Percentiles rank a stretch among this genome's conserved stretches.
Conservation (phyloP, 1,140 invertebrate genomes). For the Nasonia giraulti region DNA sequence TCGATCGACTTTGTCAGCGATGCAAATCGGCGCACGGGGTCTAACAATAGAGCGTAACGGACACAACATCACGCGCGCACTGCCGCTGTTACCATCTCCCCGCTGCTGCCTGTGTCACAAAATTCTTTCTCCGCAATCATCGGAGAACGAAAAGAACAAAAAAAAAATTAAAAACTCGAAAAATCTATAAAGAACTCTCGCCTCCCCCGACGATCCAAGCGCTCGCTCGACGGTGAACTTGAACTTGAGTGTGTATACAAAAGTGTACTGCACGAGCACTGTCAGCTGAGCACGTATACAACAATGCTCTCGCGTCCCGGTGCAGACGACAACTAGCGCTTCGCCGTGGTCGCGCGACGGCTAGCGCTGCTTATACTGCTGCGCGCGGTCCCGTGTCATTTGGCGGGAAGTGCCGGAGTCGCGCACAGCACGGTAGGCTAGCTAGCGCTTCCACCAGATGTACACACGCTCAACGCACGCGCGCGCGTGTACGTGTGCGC, state of each 20-base stretch:
- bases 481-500: background rate
- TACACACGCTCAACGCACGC: background rate
- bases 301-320: slow-evolving; percentile 34
- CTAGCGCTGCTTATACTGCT: background rate
- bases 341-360: background rate
- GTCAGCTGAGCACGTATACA: background rate
- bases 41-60: background rate
- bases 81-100: background rate
- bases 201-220: too few relatives aligned
- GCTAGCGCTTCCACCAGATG: background rate
- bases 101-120: too few relatives aligned
- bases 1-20: background rate
- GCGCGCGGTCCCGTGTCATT: slow-evolving; percentile 17
- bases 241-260: background rate
- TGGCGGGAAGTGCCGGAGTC: slow-evolving; percentile 20
- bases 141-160: too few relatives aligned
- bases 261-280: background rate
- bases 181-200: too few relatives aligned
- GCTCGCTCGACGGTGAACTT: background rate
- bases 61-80: background rate
- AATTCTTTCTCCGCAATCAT: too few relatives aligned
- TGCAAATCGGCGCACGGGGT: background rate
- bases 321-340: slow-evolving; percentile 38
- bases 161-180: too few relatives aligned
- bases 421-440: too few relatives aligned